Evolutionary conservation across 1,140 invertebrate species (phyloP).

Genomic region (Yoshiicerus persimilis): DNA sequence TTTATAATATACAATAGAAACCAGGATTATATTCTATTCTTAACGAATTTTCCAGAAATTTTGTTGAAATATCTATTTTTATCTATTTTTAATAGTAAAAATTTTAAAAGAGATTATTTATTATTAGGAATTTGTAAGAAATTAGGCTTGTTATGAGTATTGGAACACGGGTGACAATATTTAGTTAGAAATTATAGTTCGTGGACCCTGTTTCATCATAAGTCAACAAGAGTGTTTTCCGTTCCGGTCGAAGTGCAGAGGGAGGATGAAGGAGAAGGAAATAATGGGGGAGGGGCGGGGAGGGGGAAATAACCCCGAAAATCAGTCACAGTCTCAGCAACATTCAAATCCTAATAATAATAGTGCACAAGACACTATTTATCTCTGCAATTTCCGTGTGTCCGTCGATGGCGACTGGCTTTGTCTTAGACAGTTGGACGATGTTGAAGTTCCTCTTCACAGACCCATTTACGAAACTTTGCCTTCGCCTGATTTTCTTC

Average conservation of each 20-base stretch:
- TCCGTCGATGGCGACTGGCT: constrained; percentile 97
- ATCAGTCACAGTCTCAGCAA: not conserved
- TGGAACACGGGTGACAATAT: not conserved
- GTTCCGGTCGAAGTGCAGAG: not conserved
- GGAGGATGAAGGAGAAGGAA: not conserved
- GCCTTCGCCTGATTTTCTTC: constrained; percentile 48
- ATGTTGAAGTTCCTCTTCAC: constrained; percentile 69
- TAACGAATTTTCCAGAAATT: too few species aligned
- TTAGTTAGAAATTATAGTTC: not conserved
- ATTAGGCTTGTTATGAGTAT: too few species aligned
- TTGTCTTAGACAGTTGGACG: constrained; percentile 90
- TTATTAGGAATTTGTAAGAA: too few species aligned
- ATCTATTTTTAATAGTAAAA: too few species aligned
- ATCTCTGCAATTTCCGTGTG: constrained; percentile 94
- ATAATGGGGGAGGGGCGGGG: not conserved
- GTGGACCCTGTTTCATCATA: not conserved
- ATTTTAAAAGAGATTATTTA: too few species aligned
- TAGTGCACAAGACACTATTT: constrained; percentile 90
- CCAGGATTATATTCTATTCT: too few species aligned
- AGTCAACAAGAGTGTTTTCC: not conserved
- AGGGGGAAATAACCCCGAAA: not conserved
- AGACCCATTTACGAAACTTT: constrained; percentile 42
- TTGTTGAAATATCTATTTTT: too few species aligned
- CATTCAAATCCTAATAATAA: constrained; percentile 25
- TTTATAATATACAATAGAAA: too few species aligned